Conservation (phyloP, 2,888 invertebrate genomes). For the Falcaria lacertinaria region DNA sequence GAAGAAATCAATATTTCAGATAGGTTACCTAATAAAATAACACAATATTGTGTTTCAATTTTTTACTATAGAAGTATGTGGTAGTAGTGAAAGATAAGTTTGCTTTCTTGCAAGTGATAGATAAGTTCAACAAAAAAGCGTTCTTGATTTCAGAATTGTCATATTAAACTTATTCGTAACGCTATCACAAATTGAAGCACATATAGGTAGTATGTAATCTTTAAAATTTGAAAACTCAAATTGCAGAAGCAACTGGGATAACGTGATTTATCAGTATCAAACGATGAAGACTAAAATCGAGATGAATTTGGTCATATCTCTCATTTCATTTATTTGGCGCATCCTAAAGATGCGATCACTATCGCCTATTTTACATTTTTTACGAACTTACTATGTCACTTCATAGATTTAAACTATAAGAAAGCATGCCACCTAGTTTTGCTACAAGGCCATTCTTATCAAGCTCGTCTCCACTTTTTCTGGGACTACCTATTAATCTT, state of each 20-base stretch:
- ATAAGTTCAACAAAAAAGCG: too few species aligned
- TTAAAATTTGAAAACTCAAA: constrained; percentile 22
- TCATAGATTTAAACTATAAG: too few species aligned
- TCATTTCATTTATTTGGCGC: constrained; percentile 34
- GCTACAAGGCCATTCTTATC: too few species aligned
- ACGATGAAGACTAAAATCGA: constrained; percentile 45
- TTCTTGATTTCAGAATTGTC: too few species aligned
- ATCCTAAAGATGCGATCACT: constrained; percentile 32
- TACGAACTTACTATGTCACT: too few species aligned
- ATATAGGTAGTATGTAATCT: constrained; percentile 14
- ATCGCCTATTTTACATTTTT: too few species aligned
- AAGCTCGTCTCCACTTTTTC: not conserved
- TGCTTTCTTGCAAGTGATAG: too few species aligned
- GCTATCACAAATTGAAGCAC: constrained; percentile 2
- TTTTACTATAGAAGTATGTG: too few species aligned
- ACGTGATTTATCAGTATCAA: constrained; percentile 53
- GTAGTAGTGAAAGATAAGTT: too few species aligned
- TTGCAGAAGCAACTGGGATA: constrained; percentile 22
- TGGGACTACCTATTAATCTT: not conserved
- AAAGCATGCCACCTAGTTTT: too few species aligned
- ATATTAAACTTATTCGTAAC: too few species aligned
- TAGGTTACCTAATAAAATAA: not conserved
- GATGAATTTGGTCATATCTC: constrained; percentile 50
- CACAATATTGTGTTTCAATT: too few species aligned
- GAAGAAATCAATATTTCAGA: constrained; percentile 1